phyloP scores from a whole-genome alignment of 2,113 vertebrate genomes.

The Chitala chitala region DNA sequence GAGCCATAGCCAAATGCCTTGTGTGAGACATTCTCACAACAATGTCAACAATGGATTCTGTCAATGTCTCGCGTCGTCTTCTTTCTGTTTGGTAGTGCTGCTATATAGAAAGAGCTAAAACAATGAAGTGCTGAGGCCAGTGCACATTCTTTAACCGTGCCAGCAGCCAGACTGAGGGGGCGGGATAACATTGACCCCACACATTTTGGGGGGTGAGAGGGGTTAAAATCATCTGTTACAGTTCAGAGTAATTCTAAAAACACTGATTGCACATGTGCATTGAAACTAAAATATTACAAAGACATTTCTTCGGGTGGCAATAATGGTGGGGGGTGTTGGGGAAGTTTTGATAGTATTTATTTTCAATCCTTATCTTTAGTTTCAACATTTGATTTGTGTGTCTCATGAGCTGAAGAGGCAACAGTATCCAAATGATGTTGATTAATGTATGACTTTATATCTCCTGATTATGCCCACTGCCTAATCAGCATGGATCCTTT shows the following conservation, averaged over 20 bases:
- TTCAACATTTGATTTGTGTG: not conserved
- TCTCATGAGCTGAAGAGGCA: not conserved
- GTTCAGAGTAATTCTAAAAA: not conserved
- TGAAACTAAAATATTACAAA: not conserved
- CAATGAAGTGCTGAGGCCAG: not conserved
- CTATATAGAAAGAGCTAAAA: no score
- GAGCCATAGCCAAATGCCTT: not conserved
- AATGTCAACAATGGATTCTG: no score
- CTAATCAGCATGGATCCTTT: not conserved
- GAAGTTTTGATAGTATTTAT: not conserved
- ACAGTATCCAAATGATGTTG: not conserved
- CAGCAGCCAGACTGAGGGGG: no score
- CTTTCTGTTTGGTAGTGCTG: no score
- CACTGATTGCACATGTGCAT: not conserved
- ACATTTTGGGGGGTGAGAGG: not conserved
- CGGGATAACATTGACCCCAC: not conserved
- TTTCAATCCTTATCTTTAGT: not conserved
- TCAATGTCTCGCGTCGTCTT: no score
- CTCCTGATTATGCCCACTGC: not conserved
- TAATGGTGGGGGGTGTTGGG: not conserved
- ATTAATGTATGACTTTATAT: not conserved
- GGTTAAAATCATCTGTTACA: not conserved
- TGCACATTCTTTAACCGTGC: no score
- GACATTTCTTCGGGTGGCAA: no score
- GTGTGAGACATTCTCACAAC: no score